These are phyloP conservation scores for Goniozus legneri DNA, from an alignment of 1,140 invertebrate genomes.

Conservation along the genomic window DNA sequence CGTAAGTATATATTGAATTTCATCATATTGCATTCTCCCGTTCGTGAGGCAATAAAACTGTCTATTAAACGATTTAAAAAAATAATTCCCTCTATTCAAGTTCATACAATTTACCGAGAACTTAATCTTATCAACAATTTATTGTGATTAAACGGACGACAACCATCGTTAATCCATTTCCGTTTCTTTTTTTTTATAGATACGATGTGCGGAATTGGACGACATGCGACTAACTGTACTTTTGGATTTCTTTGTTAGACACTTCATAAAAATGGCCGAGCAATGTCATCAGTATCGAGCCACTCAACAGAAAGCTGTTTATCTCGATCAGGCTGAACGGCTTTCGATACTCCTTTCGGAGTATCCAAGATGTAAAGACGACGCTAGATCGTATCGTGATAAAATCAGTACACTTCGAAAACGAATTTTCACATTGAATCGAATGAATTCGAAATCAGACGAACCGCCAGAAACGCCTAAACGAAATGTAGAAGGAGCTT, in stretches of 20 bases:
- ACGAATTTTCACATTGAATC: constrained; percentile 31
- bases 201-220: constrained; percentile 36
- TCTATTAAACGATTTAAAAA: too few relatives aligned
- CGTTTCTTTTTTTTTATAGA: constrained; percentile 23
- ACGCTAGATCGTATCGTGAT: constrained; percentile 53
- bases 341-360: constrained; percentile 63
- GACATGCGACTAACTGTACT: constrained; percentile 53
- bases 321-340: constrained; percentile 66
- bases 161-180: not conserved
- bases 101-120: not conserved
- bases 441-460: not conserved
- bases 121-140: constrained; percentile 23
- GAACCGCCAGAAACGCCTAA: constrained; percentile 32
- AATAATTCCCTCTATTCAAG: not conserved
- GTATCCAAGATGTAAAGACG: constrained; percentile 48
- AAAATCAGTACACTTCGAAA: constrained; percentile 41
- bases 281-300: constrained; percentile 60
- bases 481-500: constrained; percentile 32
- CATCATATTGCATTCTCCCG: too few relatives aligned
- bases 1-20: too few relatives aligned
- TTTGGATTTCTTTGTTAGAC: constrained; percentile 66
- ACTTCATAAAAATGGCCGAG: constrained; percentile 66
- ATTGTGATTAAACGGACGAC: constrained; percentile 2
- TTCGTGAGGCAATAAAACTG: too few relatives aligned
- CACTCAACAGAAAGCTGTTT: constrained; percentile 59